phyloP scores from a whole-genome alignment of 2,888 invertebrate genomes.

The Stenichneumon culpator region DNA sequence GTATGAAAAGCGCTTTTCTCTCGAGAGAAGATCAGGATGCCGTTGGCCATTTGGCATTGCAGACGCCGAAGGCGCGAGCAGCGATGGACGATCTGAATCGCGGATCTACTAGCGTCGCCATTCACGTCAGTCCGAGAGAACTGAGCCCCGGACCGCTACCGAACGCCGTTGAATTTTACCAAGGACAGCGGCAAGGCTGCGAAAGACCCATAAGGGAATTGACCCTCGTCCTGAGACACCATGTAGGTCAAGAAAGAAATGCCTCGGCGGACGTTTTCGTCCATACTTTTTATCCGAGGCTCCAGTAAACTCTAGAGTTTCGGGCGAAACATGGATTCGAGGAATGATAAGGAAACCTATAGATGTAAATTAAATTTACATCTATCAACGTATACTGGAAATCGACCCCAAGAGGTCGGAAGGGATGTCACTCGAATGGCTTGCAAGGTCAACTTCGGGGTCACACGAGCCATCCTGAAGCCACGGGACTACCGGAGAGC shows the following conservation, averaged over 20 bases:
- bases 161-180: constrained; percentile 62
- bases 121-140: constrained; percentile 25
- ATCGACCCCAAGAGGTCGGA: constrained; percentile 61
- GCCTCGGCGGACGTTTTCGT: constrained; percentile 74
- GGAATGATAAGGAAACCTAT: no score
- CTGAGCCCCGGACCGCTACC: constrained; percentile 64
- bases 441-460: constrained; percentile 76
- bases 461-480: constrained; percentile 73
- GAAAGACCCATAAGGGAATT: constrained; percentile 62
- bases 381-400: constrained; percentile 69
- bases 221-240: constrained; percentile 74
- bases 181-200: constrained; percentile 25
- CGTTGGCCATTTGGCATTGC: constrained; percentile 71
- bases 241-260: constrained; percentile 52
- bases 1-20: constrained; percentile 75
- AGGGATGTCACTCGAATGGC: constrained; percentile 42
- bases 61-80: constrained; percentile 8
- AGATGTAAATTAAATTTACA: no score
- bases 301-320: not conserved
- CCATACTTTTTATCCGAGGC: constrained; percentile 76
- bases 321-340: not conserved
- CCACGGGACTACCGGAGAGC: constrained; percentile 66
- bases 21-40: constrained; percentile 73
- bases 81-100: constrained; percentile 73
- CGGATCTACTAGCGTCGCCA: constrained; percentile 14